Evolutionary conservation across 2,113 vertebrate genomes (phyloP).

Genomic region (Ciconia stormi): DNA sequence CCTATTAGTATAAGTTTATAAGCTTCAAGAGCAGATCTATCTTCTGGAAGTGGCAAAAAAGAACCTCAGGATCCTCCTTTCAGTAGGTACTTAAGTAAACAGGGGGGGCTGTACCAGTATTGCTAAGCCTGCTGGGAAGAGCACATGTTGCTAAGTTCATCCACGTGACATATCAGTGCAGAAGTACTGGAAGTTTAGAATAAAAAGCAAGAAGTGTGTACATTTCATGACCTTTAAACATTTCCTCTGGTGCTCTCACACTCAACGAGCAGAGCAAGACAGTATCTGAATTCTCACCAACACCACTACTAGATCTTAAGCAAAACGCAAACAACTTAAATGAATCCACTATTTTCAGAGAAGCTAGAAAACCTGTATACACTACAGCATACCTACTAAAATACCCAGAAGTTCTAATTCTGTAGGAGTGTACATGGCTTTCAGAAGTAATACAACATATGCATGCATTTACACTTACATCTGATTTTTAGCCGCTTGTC

Average conservation of each 20-base stretch:
- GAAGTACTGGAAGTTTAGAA: neutral
- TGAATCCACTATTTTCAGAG: neutral
- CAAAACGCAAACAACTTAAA: neutral
- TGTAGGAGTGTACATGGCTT: neutral
- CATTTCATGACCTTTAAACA: neutral
- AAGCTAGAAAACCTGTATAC: neutral
- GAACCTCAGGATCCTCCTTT: neutral
- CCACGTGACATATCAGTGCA: neutral
- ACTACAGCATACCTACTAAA: neutral
- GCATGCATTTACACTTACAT: constrained; percentile 83
- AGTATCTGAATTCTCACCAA: neutral
- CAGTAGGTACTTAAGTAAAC: neutral
- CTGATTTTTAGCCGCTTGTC: constrained; percentile 94
- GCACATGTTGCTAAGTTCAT: neutral
- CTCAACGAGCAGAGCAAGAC: neutral
- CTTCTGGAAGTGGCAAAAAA: neutral
- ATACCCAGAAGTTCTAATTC: neutral
- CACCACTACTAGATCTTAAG: neutral
- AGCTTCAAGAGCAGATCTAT: neutral
- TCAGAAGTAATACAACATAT: constrained; percentile 22
- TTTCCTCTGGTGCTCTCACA: neutral
- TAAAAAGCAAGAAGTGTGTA: neutral
- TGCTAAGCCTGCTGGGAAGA: neutral
- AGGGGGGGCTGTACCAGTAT: neutral
- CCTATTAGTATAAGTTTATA: neutral